Conservation (phyloP, 2,113 vertebrate genomes). For the Cryptomyrus ogoouensis region DNA sequence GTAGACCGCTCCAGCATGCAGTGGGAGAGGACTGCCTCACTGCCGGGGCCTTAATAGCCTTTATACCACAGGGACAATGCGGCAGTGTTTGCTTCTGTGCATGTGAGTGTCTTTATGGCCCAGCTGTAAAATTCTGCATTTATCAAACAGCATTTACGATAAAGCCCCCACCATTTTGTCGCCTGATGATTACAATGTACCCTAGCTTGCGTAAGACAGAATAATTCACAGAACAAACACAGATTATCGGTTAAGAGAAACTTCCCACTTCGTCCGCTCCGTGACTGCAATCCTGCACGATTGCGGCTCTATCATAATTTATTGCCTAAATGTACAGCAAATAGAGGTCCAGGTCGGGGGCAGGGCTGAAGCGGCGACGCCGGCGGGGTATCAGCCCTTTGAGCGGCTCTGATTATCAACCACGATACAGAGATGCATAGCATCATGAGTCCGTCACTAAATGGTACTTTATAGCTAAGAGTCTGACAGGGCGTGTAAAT, state of each 20-base stretch:
- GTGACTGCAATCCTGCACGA: not conserved
- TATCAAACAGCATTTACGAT: not conserved
- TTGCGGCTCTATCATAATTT: not conserved
- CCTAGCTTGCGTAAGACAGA: not conserved
- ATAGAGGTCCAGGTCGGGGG: not conserved
- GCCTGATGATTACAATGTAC: not conserved
- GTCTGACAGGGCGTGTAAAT: not conserved
- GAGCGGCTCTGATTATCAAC: not conserved
- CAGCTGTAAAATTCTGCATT: not conserved
- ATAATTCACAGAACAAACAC: not conserved
- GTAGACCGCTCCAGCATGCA: not conserved
- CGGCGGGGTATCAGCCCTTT: not conserved
- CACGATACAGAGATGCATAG: not conserved
- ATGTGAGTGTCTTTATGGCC: not conserved
- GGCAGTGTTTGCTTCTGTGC: conserved; percentile 1
- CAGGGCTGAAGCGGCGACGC: not conserved
- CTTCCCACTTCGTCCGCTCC: not conserved
- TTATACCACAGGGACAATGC: not conserved
- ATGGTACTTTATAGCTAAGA: not conserved
- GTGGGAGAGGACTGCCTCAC: not conserved
- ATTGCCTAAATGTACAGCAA: not conserved
- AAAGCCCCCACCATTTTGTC: not conserved
- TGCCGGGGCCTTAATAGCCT: not conserved
- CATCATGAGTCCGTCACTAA: not conserved
- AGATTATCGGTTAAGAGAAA: not conserved